phyloP scores from a whole-genome alignment of 2,113 vertebrate genomes.

The Callopanchax toddi region DNA sequence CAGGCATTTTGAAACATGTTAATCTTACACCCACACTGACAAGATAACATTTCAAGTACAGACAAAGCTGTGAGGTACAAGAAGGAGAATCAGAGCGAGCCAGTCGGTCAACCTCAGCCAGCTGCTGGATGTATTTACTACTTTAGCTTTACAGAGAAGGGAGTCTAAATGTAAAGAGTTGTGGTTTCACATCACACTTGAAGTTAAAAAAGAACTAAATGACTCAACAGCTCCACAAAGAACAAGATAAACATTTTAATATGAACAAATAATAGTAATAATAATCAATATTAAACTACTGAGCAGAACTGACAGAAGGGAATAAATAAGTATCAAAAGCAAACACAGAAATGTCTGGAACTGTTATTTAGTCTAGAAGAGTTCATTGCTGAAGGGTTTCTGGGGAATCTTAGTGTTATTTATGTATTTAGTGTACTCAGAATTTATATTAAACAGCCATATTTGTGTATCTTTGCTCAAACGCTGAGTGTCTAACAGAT shows the following conservation, averaged over 20 bases:
- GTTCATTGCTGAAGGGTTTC: neutral
- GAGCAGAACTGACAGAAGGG: no score
- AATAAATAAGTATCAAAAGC: no score
- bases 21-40: conserved; percentile 23
- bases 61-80: conserved; percentile 24
- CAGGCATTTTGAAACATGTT: conserved; percentile 15
- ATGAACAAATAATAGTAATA: no score
- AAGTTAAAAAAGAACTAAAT: conserved; percentile 6
- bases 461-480: neutral
- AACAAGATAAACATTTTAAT: no score
- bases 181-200: conserved; percentile 15
- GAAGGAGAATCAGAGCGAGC: conserved; percentile 19
- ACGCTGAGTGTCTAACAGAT: neutral
- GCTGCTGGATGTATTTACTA: conserved; percentile 32
- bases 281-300: no score
- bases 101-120: conserved; percentile 25
- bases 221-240: no score
- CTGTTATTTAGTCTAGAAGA: neutral
- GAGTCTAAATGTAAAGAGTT: conserved; percentile 28
- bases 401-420: neutral
- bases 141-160: conserved; percentile 24
- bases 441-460: neutral
- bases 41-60: conserved; percentile 31
- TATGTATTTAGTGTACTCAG: neutral
- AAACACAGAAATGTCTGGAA: neutral